Base-by-base conservation (phyloP, 2,888 invertebrate genomes). In the Notodonta dromedarius region DNA sequence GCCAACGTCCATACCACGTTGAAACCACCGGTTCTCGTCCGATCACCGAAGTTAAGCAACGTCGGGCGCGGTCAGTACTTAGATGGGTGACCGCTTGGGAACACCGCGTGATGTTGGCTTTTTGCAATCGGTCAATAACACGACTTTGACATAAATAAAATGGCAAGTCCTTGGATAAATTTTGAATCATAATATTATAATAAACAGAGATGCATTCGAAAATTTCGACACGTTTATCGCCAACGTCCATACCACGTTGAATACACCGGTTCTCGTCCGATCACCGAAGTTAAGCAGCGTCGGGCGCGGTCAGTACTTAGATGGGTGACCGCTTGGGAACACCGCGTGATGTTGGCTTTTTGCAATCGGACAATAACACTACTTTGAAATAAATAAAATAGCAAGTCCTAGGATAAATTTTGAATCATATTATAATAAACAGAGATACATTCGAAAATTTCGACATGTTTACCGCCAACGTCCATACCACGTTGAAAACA, bases 21-120 rank as follows among this genome's bases (percentile, higher is more conserved):
- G 87, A 88, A 87, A 67, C 86, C 87, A 87, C 88, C 87, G 87
- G 87, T 87, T 88, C 88, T 88, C 88, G 88, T 89, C 89, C 88
- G 89, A 90, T 89, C 89, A 90, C 89, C 88, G 89, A 88, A 88
- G 88, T 88, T 86, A 89, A 88, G 87, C 89, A 88, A 86, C 87
- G 82, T 89, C 85, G 88, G 88, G 87, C 88, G 87, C 78, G 84
- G 86, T 89, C 86, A 89, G 88, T 89, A 89, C 88, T 88, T 89
- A 66, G 86, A 87, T 89, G 89, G 88, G 87, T 88, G 88, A 89
- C 89, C 87, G 87, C 87, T 85, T 87, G 87, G 87, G 86, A 88
- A 88, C 86, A 88, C 88, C 84, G 74, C 86, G 86, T 88, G 85
- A 78, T 77, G 85, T 86, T 86, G 85, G 83, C 83, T 83, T 85